Evolutionary conservation across 2,113 vertebrate genomes (phyloP).

Genomic region (Ammodramus savannarum): DNA sequence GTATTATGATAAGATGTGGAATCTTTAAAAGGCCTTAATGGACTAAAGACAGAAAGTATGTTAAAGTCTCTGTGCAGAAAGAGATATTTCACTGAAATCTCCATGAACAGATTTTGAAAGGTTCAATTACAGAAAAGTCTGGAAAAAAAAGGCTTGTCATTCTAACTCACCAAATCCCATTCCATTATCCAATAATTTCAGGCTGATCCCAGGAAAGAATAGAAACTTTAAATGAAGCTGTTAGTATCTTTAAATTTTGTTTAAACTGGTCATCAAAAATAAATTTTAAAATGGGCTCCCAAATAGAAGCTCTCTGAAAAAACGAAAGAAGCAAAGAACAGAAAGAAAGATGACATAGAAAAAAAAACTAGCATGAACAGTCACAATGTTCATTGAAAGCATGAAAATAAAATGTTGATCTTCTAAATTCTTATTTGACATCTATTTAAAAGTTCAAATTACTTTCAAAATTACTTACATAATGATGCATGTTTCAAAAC

Average conservation of each 20-base stretch:
- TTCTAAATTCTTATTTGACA: not conserved
- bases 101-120: not conserved
- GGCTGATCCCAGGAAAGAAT: not conserved
- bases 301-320: not conserved
- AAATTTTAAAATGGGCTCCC: not conserved
- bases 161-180: not conserved
- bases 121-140: not conserved
- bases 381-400: not conserved
- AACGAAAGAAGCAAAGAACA: not conserved
- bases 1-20: not conserved
- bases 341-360: not conserved
- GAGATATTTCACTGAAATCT: not conserved
- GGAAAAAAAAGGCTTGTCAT: not conserved
- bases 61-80: not conserved
- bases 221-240: not conserved
- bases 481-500: not conserved
- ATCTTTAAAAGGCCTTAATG: not conserved
- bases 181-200: not conserved
- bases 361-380: not conserved
- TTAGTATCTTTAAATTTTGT: not conserved
- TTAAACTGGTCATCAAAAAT: not conserved
- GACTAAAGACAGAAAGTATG: not conserved
- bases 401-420: not conserved
- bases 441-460: not conserved
- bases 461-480: not conserved